A percentile compares a stretch with the other conserved stretches of the same genome.
Evolutionary conservation across 1,140 invertebrate genomes (phyloP).

Genomic region (Listronotus oregonensis): DNA sequence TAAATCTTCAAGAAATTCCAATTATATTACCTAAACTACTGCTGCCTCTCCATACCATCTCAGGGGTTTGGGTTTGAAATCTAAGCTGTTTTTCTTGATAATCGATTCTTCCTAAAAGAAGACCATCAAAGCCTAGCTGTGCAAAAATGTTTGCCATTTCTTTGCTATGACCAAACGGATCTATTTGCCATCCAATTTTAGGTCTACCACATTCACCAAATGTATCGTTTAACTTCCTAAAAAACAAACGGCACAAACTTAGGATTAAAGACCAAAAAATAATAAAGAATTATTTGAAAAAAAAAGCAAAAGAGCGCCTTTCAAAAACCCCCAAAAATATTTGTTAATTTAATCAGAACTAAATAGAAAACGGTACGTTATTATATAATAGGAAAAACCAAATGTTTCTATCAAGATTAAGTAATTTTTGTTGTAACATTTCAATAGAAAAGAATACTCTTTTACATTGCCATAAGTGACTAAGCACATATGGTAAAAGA

Average conservation of each 20-base stretch:
- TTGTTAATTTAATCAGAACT: too few relatives aligned
- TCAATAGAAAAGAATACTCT: too few relatives aligned
- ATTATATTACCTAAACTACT: conserved; percentile 58
- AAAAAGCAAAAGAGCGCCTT: too few relatives aligned
- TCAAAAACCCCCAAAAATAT: too few relatives aligned
- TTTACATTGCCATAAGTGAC: too few relatives aligned
- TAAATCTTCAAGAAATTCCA: not conserved
- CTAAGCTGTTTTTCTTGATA: conserved; percentile 73
- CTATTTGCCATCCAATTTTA: conserved; percentile 75
- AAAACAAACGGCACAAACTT: not conserved
- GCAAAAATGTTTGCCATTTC: conserved; percentile 74
- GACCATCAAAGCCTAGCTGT: conserved; percentile 72
- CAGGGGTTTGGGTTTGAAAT: conserved; percentile 68
- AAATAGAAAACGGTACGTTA: too few relatives aligned
- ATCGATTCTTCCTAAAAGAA: conserved; percentile 77
- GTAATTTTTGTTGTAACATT: too few relatives aligned
- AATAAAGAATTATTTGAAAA: too few relatives aligned
- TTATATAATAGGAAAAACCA: too few relatives aligned
- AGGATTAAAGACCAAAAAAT: too few relatives aligned
- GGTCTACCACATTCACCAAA: conserved; percentile 71
- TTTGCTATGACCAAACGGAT: conserved; percentile 75
- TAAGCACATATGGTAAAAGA: too few relatives aligned
- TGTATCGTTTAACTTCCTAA: conserved; percentile 57
- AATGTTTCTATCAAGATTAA: too few relatives aligned
- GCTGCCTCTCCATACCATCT: conserved; percentile 78